Conservation (phyloP, 2,888 invertebrate species). For the Heteromurus nitidus region DNA sequence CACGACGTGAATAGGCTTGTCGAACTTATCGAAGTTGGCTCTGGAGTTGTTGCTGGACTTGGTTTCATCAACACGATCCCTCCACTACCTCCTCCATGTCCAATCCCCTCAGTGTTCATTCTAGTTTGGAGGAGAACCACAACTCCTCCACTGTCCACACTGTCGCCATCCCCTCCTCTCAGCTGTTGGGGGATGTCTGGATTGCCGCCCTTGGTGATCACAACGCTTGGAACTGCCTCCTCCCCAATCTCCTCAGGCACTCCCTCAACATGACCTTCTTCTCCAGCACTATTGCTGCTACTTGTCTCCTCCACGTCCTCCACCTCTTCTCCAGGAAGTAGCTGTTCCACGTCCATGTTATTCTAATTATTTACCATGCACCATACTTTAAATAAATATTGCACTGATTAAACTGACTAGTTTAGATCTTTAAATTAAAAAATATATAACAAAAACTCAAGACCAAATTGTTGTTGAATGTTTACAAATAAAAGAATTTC, state of each 20-base stretch:
- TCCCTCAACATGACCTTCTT: neutral
- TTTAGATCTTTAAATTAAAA: too few relatives aligned
- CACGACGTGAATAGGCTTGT: neutral
- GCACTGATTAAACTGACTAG: too few relatives aligned
- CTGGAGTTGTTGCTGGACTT: slow-evolving; percentile 25
- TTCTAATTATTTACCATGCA: too few relatives aligned
- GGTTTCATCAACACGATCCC: neutral
- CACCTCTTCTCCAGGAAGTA: neutral
- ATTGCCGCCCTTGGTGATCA: neutral
- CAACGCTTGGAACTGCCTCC: neutral
- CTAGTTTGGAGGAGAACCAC: too few relatives aligned
- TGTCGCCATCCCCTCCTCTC: neutral
- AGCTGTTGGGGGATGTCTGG: neutral
- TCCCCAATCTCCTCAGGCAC: slow-evolving; percentile 11
- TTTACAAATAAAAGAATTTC: too few relatives aligned
- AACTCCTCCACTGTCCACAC: neutral
- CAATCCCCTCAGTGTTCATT: neutral
- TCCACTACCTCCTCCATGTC: neutral
- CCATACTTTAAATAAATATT: too few relatives aligned
- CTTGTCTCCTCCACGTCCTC: neutral
- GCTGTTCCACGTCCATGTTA: neutral
- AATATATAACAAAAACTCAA: too few relatives aligned
- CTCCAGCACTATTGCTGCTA: neutral
- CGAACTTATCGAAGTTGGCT: slow-evolving; percentile 11
- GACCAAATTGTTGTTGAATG: too few relatives aligned